Evolutionary conservation across 1,140 invertebrate species (phyloP), one percentile per base, ranked within the genome.

Genomic region (Drosophila ananassae): DNA sequence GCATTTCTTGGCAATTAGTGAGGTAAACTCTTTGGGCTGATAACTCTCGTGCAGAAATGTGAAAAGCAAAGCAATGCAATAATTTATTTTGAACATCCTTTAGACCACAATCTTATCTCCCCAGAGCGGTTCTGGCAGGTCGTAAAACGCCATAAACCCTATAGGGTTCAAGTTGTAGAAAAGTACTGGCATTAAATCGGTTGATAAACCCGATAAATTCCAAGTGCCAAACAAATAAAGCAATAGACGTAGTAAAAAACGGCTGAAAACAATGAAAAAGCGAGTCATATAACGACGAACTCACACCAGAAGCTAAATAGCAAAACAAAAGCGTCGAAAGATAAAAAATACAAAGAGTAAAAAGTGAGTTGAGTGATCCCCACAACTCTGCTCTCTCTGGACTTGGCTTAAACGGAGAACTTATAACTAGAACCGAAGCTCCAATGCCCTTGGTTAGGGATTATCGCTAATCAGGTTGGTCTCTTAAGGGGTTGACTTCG

Each of bases 321-420:
- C 79, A 87, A 87, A 87, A 87, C 83, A 87, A 87, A 85, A 74
- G 61, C 48, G 61, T 55, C 56, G 61, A 76, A 81, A 77, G 67
- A 55, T 55, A 61, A 76, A 59, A 60, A 75, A 56, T 34, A 22
- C 17, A 62, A 51, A 55, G 53, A 76, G 51, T 24, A 17, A 41
- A 32, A 32, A 32, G 8, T 22, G 56, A 74, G 46, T 62, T 48
- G 25, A n/a, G 44, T 39, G 12, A 63, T 25, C 24, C 39, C 13
- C 57, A 37, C 34, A 57, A 74, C 59, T 53, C 39, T 17, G 72
- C 74, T 44, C 39, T 59, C 39, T 44, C 32, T 24, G 22, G 12
- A 24, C 10, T 46, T 10, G 22, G 9, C 55, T 10, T n/a, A 55
- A 37, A 9, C 8, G 2, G 3, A 39, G 28, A 32, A 28, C 6